Base-by-base conservation (phyloP, 2,888 invertebrate genomes). In the Osmoderma eremita region DNA sequence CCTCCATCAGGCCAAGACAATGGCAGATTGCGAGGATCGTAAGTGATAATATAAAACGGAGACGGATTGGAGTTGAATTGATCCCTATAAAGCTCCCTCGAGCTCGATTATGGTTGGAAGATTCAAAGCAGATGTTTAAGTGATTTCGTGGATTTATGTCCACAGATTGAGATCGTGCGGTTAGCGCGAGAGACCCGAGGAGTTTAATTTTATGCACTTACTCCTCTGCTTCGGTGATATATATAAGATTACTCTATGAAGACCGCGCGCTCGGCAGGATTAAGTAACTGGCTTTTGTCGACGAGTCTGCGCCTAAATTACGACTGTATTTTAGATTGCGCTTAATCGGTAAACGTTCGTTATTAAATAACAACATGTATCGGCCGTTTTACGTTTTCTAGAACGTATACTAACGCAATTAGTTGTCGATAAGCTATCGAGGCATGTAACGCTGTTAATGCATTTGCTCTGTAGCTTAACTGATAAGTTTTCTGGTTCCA, bases 51-150 rank as follows among this genome's bases (percentile, higher is more conserved):
- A 58, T 56, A 56, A 63, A 63, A 63, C 51, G 20, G 17, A 63
- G 66, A 63, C 45, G 63, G 62, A 67, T 67, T 53, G 54, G 53
- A 38, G n/a, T 53, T n/a, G 51, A 67, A 63, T 67, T 67, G 67
- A 67, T 67, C 63, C 48, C 58, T 58, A 39, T 13, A 67, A 54
- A 63, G 72, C 66, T 69, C 70, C 62, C 65, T 61, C 67, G 65
- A 58, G 68, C 65, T 68, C 69, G 72, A 72, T 73, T 72, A 73
- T 70, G 66, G 67, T 67, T 18, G 66, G 67, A 53, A 73, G 71
- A 72, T 70, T 68, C 70, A 58, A 56, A 63, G 63, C 73, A 73
- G 73, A 72, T 73, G 71, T 72, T 73, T 70, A 71, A 73, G 73
- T 70, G 73, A 73, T 73, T 73, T 69, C 66, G 65, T 63, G 70